Evolutionary conservation across 2,113 vertebrate species (phyloP), one percentile per base, ranked within the genome.

Genomic region (Leptobrachium leishanense): DNA sequence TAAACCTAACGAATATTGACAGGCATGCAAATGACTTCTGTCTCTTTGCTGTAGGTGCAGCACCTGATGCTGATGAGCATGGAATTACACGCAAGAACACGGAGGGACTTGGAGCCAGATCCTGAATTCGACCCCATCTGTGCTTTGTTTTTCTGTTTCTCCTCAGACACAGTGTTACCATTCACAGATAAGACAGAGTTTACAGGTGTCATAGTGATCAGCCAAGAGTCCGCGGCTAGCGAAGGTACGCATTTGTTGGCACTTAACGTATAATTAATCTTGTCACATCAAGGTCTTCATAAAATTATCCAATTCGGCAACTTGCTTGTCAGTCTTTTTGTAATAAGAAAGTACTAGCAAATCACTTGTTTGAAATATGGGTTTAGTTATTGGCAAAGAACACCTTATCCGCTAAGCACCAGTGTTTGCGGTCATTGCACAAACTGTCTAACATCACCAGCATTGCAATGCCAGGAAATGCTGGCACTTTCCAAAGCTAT

Each of bases 111-210:
- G 78, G 94, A 98, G 76, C 92, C 97, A 63, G 97, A 99, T 88
- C 98, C 98, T 0, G 97, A 99, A 88, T 99, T 99, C 86, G 98
- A 99, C 85, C 95, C 97, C 0, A 94, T 99, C 87, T 98, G 98
- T 95, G 97, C 97, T 93, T 90, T 99, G 82, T 99, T 99, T 90
- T 99, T 98, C 91, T 96, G 95, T 92, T 84, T 99, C 83, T 95
- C 92, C 54, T 97, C 94, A 43, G 98, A 99, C 59, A 87, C 90
- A 41, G 83, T 87, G 2, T 86, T 98, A 74, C 90, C 92, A 43
- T 85, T 90, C 65, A 91, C 86, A 9, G 89, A 93, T 62, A 85
- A 86, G 86, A 94, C 79, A 74, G 92, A 94, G 87, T 85, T 97
- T 85, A 94, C 91, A 0, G 98, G 97, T 42, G 94, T 95, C 76